Conservation (phyloP, 2,797 vertebrate species). For the Rhabdomys pumilio region DNA sequence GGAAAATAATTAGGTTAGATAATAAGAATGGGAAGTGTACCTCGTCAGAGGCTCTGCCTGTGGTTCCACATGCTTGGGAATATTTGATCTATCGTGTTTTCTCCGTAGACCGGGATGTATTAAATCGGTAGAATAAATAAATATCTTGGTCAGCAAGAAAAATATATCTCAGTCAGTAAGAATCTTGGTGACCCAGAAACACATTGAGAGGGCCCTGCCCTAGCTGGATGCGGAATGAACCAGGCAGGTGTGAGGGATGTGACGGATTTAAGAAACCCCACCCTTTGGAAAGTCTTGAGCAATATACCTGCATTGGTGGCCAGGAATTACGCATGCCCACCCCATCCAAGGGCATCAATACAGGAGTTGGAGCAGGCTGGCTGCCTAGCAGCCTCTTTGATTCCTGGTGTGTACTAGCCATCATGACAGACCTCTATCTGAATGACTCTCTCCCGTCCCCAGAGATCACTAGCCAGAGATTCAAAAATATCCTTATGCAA, state of each 20-base stretch:
- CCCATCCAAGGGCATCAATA: neutral
- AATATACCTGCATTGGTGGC: neutral
- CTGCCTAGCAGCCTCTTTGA: neutral
- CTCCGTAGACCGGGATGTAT: constrained; percentile 27
- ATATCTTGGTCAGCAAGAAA: constrained; percentile 67
- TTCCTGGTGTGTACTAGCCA: neutral
- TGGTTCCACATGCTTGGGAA: constrained; percentile 23
- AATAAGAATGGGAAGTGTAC: constrained; percentile 74
- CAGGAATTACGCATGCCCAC: neutral
- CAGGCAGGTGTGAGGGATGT: neutral
- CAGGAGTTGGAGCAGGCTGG: neutral
- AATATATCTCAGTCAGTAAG: constrained; percentile 35
- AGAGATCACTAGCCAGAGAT: neutral
- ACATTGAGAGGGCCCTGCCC: neutral
- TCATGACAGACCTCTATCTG: neutral
- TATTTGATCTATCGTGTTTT: constrained; percentile 63
- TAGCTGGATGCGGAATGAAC: neutral
- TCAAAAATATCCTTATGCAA: neutral
- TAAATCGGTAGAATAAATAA: constrained; percentile 72
- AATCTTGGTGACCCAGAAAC: constrained; percentile 71
- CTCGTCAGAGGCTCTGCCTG: constrained; percentile 55
- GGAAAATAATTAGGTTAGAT: constrained; percentile 74
- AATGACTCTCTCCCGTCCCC: neutral
- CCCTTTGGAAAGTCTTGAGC: neutral
- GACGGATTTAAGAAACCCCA: neutral